phyloP scores from a whole-genome alignment of 2,888 invertebrate species.

The Eucriotettix oculatus region DNA sequence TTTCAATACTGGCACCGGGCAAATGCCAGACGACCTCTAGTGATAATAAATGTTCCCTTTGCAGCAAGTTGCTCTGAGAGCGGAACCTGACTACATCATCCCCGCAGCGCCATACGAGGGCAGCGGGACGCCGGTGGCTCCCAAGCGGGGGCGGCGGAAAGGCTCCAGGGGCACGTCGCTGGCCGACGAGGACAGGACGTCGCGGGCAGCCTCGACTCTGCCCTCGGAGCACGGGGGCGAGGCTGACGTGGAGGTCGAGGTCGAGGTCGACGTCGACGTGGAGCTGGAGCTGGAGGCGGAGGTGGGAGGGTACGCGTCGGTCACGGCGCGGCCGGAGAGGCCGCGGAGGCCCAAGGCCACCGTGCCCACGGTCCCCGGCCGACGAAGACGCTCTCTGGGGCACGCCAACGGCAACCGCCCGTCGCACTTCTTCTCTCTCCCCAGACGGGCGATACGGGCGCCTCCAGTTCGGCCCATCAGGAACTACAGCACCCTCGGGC shows the following conservation, averaged over 20 bases:
- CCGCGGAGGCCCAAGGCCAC: conserved; percentile 32
- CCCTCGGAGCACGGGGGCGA: conserved; percentile 28
- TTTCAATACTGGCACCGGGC: too few relatives aligned
- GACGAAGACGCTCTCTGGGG: conserved; percentile 37
- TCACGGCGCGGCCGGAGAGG: conserved; percentile 20
- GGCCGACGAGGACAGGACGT: conserved; percentile 37
- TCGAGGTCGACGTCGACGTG: conserved; percentile 14
- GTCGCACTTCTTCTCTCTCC: conserved; percentile 52
- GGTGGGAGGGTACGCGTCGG: conserved; percentile 54
- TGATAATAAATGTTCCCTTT: not conserved
- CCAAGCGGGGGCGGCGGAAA: conserved; percentile 16
- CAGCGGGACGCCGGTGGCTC: conserved; percentile 16
- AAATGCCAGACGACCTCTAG: too few relatives aligned
- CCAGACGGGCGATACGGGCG: conserved; percentile 28
- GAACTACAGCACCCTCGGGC: conserved; percentile 43
- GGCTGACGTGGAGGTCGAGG: conserved; percentile 22
- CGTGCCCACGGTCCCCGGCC: conserved; percentile 41
- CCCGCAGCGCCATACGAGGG: conserved; percentile 11
- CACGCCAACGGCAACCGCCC: conserved; percentile 14
- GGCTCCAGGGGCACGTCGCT: conserved; percentile 35
- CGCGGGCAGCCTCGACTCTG: conserved; percentile 51
- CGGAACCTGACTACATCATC: conserved; percentile 16
- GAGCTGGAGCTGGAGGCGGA: not conserved
- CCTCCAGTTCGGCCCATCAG: conserved; percentile 39
- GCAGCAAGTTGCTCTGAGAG: not conserved